phyloP scores from a whole-genome alignment of 1,140 invertebrate species.

The Neuroterus valhalla region DNA sequence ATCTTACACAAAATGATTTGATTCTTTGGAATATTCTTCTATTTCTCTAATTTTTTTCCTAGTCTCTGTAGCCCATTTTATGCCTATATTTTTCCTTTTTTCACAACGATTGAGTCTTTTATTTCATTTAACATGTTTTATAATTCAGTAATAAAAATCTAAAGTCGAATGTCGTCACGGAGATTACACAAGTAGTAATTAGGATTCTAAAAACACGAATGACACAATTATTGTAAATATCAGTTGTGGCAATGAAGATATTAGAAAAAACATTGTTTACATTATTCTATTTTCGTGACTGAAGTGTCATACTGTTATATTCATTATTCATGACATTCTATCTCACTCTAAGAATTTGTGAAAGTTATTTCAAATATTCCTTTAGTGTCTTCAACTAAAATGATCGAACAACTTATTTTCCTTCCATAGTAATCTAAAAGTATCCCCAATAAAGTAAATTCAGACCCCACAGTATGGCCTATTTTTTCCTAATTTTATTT shows the following conservation, averaged over 20 bases:
- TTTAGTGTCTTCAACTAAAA: no score
- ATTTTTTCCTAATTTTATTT: no score
- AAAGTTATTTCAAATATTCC: neutral
- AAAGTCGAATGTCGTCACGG: neutral
- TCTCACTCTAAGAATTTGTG: neutral
- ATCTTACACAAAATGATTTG: no score
- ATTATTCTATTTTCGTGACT: neutral
- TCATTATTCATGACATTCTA: neutral
- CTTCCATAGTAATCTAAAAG: no score
- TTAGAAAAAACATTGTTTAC: neutral
- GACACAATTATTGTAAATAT: slow-evolving; percentile 6
- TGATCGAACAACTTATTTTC: no score
- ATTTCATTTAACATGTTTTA: neutral
- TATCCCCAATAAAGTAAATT: no score
- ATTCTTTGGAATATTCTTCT: no score
- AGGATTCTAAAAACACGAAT: neutral
- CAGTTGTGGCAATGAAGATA: neutral
- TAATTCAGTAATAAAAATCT: neutral
- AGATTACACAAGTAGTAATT: neutral
- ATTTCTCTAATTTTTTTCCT: no score
- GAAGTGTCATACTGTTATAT: neutral
- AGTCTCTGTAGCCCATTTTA: no score
- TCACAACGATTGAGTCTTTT: neutral
- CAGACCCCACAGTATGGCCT: no score
- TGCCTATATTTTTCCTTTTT: no score